A percentile compares a stretch with the other conserved stretches of the same genome.
phyloP scores from a whole-genome alignment of 2,888 invertebrate species.

The Desoria tigrina region DNA sequence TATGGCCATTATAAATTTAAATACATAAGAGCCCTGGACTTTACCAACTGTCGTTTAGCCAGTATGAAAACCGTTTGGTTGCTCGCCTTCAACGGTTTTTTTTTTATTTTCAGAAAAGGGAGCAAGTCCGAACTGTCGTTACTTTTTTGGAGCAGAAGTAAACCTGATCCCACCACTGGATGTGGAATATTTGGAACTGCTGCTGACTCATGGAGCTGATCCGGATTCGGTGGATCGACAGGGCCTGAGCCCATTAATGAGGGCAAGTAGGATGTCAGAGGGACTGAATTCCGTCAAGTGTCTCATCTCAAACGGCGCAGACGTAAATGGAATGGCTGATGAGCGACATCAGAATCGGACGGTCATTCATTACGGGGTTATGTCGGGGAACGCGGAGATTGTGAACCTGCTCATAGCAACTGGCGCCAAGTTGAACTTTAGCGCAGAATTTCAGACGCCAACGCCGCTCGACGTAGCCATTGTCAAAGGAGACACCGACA shows the following conservation, averaged over 20 bases:
- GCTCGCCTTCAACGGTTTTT: too few relatives aligned
- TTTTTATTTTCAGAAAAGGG: slow-evolving; percentile 70
- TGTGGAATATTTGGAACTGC: slow-evolving; percentile 75
- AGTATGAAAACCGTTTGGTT: too few relatives aligned
- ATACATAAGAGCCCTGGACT: too few relatives aligned
- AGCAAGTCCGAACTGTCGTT: slow-evolving; percentile 87
- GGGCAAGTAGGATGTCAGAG: slow-evolving; percentile 76
- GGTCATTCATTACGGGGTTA: slow-evolving; percentile 83
- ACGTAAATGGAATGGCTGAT: slow-evolving; percentile 82
- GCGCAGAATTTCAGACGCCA: slow-evolving; percentile 67
- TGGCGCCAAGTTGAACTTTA: slow-evolving; percentile 72
- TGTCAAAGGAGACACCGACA: slow-evolving; percentile 73
- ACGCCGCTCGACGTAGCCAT: slow-evolving; percentile 84
- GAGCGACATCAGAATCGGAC: slow-evolving; percentile 84
- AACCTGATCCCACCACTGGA: slow-evolving; percentile 78
- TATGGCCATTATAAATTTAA: too few relatives aligned
- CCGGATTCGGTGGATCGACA: slow-evolving; percentile 83
- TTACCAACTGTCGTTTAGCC: too few relatives aligned
- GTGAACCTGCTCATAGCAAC: slow-evolving; percentile 78
- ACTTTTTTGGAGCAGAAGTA: slow-evolving; percentile 87
- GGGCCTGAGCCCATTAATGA: slow-evolving; percentile 88
- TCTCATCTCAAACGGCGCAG: slow-evolving; percentile 76
- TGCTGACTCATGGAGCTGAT: slow-evolving; percentile 82
- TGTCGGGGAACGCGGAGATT: slow-evolving; percentile 70
- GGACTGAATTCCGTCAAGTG: slow-evolving; percentile 69